Conservation (phyloP, 2,797 vertebrate species). For the Mycteria americana region DNA sequence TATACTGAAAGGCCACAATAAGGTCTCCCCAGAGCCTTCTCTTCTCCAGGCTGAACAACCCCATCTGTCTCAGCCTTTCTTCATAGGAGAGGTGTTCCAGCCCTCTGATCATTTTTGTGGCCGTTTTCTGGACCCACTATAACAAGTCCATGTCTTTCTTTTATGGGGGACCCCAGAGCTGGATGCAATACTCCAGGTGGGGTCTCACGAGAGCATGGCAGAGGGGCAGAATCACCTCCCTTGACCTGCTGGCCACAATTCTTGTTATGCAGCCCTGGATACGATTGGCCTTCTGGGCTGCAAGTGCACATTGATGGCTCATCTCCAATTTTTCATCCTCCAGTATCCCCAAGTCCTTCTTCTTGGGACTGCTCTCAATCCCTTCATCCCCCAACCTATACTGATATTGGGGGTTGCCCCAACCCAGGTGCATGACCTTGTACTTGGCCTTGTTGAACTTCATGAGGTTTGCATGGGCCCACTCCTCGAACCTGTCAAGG, state of each 20-base stretch:
- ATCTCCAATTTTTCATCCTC: not conserved
- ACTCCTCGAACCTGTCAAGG: not conserved
- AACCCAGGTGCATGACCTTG: not conserved
- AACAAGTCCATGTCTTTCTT: not conserved
- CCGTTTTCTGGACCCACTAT: accelerated
- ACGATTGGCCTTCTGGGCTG: not conserved
- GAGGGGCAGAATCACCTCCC: not conserved
- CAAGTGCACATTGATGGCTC: not conserved
- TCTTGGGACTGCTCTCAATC: not conserved
- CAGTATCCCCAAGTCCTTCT: not conserved
- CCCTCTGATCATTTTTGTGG: not conserved
- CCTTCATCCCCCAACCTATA: not conserved
- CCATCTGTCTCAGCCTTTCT: not conserved
- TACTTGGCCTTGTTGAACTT: not conserved
- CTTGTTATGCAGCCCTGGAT: not conserved
- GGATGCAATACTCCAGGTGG: not conserved
- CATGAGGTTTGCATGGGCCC: not conserved
- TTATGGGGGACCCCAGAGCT: accelerated
- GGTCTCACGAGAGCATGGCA: not conserved
- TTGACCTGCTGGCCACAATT: not conserved
- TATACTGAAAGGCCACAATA: not conserved
- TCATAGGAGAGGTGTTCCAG: not conserved
- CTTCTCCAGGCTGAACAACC: not conserved
- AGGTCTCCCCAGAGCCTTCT: not conserved
- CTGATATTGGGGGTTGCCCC: accelerated